Evolutionary conservation across 2,888 invertebrate genomes (phyloP), one percentile per base, ranked within the genome.

Genomic region (Schizotus pectinicornis): DNA sequence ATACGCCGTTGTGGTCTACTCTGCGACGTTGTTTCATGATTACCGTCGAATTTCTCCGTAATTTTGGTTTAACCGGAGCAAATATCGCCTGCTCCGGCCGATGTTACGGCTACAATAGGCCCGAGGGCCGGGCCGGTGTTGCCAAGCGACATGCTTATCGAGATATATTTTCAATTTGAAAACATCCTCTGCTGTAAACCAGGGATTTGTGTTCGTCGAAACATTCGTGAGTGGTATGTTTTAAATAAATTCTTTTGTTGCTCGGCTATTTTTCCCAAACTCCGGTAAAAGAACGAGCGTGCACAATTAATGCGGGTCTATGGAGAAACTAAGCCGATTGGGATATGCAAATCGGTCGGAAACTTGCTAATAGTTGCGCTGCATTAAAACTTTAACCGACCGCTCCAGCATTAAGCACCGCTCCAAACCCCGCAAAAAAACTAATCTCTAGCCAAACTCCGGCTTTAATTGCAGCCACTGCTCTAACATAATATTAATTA

Each of bases 141-240:
- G 56, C 56, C 60, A 56, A 51, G 60, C 60, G 60, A 60, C 60
- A 60, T 50, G 60, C 60, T 60, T 60, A 60, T 60, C 56, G 48
- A 53, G 56, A 60, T 60, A 47, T 56, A 60, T 60, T 60, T 60
- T 56, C 56, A 60, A 60, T 60, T 60, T 60, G 43, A 41, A 56
- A 56, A 60, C 53, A 60, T 56, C 52, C 46, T 47, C 52, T 56
- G 38, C 56, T 49, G 48, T 52, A 60, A 56, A 56, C 51, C 51
- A 22, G 38, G 56, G 56, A 60, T 60, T 60, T 60, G 51, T 51
- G 56, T 45, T 52, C 45, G 7, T 52, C 45, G 50, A 52, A 59
- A 59, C 51, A 49, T 49, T 55, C 55, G 55, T 47, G 11, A 22
- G 39, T 36, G 39, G 47, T 52, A 47, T 57, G 22, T 22, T 57